Base-by-base conservation (phyloP, 2,113 vertebrate genomes). In the Mohoua ochrocephala region DNA sequence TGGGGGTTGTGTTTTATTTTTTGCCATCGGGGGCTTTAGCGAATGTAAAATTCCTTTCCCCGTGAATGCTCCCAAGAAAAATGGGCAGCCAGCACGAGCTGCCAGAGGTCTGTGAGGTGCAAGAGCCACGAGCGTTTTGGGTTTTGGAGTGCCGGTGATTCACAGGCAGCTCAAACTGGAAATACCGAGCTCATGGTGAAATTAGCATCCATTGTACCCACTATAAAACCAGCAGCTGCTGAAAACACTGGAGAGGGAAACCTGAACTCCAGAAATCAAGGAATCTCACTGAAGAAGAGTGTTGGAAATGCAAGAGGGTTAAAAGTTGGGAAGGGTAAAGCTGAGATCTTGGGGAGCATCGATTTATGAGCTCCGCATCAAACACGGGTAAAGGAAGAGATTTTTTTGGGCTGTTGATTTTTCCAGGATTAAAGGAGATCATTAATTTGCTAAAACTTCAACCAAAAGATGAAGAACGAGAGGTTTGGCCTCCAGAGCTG, bases 21-120 rank as follows among this genome's bases (percentile, higher is more conserved):
- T 96, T 61, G 22, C 54, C 93, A 74, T 93, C 64, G 53, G 85
- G 94, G 86, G 44, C 53, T 95, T 92, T 53, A 35, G 89, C 0
- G 42, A 49, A 92, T 83, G 64, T 56, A 49, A 89, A 95, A 96
- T 96, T 96, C 92, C 90, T 92, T 96, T 93, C 79, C 82, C 89
- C 56, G 13, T 64, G 75, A 95, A 81, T 3, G 67, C 45, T 96
- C 85, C 63, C 84, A 52, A 94, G 94, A 89, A 95, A 95, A 95
- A 95, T 94, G 96, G 89, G 93, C 94, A 92, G 96, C 73, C 89
- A 95, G n/a, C 27, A 16, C 0, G 6, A 91, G 85, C 67, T 94
- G 91, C 85, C 91, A 88, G 77, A 93, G 95, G 89, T 67, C 82
- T 88, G 90, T 15, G 54, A 86, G 92, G 92, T 96, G 92, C 85